phyloP scores from a whole-genome alignment of 2,888 invertebrate genomes.

The Sipunculus nudus region DNA sequence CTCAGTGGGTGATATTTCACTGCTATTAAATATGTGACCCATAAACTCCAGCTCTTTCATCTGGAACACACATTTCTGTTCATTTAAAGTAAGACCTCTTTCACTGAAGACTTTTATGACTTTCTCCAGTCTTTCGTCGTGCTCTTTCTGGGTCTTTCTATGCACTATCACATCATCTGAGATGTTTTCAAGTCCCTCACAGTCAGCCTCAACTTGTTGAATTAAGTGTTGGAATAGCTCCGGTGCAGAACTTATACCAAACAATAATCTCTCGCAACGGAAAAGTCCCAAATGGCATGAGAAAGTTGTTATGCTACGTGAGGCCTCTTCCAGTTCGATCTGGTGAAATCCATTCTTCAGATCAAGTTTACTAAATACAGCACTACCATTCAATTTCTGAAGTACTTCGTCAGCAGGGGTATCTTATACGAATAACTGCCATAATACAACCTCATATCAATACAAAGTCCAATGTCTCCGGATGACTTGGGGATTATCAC shows the following conservation, averaged over 20 bases:
- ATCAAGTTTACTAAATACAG: slow-evolving; percentile 16
- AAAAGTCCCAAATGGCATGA: slow-evolving; percentile 6
- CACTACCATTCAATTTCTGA: slow-evolving; percentile 4
- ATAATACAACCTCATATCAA: slow-evolving; percentile 31
- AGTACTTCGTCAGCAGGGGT: slow-evolving; percentile 20
- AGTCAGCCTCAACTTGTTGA: slow-evolving; percentile 3
- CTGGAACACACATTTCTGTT: slow-evolving; percentile 2
- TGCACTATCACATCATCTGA: slow-evolving; percentile 8
- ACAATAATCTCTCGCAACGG: slow-evolving; percentile 14
- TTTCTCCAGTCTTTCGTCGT: slow-evolving; percentile 7
- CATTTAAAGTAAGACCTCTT: slow-evolving; percentile 6
- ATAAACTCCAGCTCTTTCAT: slow-evolving; percentile 6
- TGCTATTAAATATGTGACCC: slow-evolving; percentile 18
- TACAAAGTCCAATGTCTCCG: slow-evolving; percentile 32
- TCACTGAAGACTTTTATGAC: slow-evolving; percentile 20
- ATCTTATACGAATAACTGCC: slow-evolving; percentile 25
- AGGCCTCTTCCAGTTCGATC: slow-evolving; percentile 14
- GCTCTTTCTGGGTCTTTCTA: background rate
- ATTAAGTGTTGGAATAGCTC: slow-evolving; percentile 21
- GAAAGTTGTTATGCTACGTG: slow-evolving; percentile 22
- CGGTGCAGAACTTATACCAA: slow-evolving; percentile 17
- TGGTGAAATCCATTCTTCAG: slow-evolving; percentile 20
- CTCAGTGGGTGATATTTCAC: background rate
- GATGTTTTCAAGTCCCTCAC: slow-evolving; percentile 10
- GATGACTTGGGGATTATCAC: slow-evolving; percentile 30